Evolutionary conservation across 1,140 invertebrate species (phyloP), one percentile per base, ranked within the genome.

Genomic region (Epicauta chinensis): DNA sequence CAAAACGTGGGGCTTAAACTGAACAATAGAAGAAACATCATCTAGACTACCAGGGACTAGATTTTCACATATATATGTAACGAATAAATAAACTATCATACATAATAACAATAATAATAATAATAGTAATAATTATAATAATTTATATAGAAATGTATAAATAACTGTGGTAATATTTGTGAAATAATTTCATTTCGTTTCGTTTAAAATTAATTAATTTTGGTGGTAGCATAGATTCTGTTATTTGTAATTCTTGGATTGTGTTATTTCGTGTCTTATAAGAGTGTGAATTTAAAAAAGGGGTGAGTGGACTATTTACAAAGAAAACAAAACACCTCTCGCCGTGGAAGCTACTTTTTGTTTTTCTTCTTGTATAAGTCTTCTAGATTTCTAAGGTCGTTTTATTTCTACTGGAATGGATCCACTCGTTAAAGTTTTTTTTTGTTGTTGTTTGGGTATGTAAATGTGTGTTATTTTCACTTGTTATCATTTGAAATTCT

Each of bases 291-390:
- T 23, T n/a, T 7, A 23, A 23, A 23, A 23, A 23, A 23, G 23
- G 42, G 42, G 23, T 53, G n/a, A 42, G 17, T 48, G 44, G 35
- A 39, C 59, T 63, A 63, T 63, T 43, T 59, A 60, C 56, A 62
- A 7, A n/a, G n/a, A n/a, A n/a, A n/a, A n/a, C n/a, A n/a, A 23
- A 23, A 62, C 47, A 56, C 52, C 53, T 58, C 49, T 63, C 61
- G 53, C 53, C 54, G 47, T 60, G 56, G 51, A 63, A 54, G 55
- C 59, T 63, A 59, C 59, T 23, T 23, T n/a, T 23, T 23, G 23
- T 23, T 23, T 23, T 5, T 23, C 23, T 23, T 23, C 23, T 23
- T 23, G 23, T 23, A n/a, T n/a, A 23, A 23, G 23, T 23, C 23
- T 23, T 23, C 23, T 23, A 23, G 23, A 23, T 23, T 34, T n/a